Conservation (phyloP, 2,797 vertebrate genomes). For the Craterocephalus amniculus region DNA sequence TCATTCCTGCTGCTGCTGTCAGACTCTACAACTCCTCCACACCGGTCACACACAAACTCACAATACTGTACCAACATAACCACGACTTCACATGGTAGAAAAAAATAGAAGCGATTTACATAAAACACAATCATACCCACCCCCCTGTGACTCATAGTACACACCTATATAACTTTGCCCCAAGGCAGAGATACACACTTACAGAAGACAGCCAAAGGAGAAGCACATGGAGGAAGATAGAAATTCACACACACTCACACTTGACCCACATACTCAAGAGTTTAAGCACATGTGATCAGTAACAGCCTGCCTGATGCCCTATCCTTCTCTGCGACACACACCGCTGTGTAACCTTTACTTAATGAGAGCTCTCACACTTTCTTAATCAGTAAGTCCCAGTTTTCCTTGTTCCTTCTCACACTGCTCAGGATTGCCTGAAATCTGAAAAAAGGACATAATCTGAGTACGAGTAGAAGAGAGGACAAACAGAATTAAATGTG, state of each 20-base stretch:
- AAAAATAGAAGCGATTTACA: not conserved
- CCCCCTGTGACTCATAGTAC: not conserved
- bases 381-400: constrained; percentile 22
- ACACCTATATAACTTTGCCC: not conserved
- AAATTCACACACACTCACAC: constrained; percentile 6
- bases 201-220: constrained; percentile 7
- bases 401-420: constrained; percentile 3
- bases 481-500: constrained; percentile 63
- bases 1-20: too few species aligned
- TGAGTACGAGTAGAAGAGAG: constrained; percentile 4
- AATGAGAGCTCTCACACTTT: constrained; percentile 47
- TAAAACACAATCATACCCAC: not conserved
- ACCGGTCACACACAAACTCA: too few species aligned
- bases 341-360: constrained; percentile 59
- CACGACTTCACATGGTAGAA: not conserved
- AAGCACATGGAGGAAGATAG: not conserved
- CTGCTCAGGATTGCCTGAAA: constrained; percentile 18
- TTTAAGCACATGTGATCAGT: constrained; percentile 43
- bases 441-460: constrained; percentile 20
- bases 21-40: too few species aligned
- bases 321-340: constrained; percentile 34
- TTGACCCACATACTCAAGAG: constrained; percentile 24
- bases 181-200: not conserved
- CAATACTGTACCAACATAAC: too few species aligned
- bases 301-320: constrained; percentile 37